These are phyloP conservation scores for Orgyia antiqua DNA, from an alignment of 2,888 invertebrate species.

Conservation along the genomic window DNA sequence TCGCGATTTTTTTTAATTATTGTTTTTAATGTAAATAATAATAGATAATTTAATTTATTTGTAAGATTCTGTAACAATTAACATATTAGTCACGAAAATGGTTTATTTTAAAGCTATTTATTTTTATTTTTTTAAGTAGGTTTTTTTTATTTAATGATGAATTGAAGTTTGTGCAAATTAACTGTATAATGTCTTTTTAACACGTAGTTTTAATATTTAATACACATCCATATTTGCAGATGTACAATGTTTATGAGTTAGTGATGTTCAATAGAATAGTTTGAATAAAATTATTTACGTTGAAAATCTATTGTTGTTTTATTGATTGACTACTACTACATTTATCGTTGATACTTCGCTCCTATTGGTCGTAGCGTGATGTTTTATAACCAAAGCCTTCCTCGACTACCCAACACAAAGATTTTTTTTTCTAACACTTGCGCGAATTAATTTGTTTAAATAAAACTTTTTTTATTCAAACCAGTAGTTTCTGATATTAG, in stretches of 20 bases:
- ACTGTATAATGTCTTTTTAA: conserved; percentile 54
- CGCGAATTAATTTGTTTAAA: too few relatives aligned
- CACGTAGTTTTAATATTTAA: conserved; percentile 44
- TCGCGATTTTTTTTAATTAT: conserved; percentile 40
- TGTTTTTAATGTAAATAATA: conserved; percentile 48
- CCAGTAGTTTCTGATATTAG: too few relatives aligned
- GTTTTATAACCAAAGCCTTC: too few relatives aligned
- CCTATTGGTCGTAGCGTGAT: too few relatives aligned
- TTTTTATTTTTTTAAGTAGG: conserved; percentile 62
- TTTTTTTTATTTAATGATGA: conserved; percentile 57
- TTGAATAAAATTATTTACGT: conserved; percentile 79
- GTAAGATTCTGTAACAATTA: conserved; percentile 51
- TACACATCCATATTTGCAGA: conserved; percentile 73
- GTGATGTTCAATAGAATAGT: conserved; percentile 78
- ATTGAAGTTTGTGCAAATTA: conserved; percentile 65
- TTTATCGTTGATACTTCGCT: too few relatives aligned
- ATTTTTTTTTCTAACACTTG: too few relatives aligned
- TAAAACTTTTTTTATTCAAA: too few relatives aligned
- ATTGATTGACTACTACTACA: too few relatives aligned
- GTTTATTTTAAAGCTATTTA: conserved; percentile 71
- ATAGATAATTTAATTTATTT: conserved; percentile 46
- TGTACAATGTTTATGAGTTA: conserved; percentile 77
- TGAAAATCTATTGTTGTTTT: conserved; percentile 67
- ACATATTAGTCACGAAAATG: conserved; percentile 57
- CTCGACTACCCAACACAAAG: too few relatives aligned